Evolutionary conservation across 2,113 vertebrate genomes (phyloP).

Genomic region (Electrona antarctica): DNA sequence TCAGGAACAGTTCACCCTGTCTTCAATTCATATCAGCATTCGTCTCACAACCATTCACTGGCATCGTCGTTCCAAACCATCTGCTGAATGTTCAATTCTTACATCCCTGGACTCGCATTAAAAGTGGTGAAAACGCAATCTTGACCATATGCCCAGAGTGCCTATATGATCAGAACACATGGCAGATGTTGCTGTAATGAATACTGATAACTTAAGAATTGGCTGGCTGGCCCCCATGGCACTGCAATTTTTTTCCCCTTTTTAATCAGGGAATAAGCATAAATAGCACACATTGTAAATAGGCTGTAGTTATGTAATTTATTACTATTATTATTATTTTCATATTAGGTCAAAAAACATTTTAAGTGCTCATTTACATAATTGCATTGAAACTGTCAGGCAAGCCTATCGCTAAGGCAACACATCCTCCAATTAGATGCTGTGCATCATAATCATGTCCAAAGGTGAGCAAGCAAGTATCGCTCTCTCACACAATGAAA

Average conservation of each 20-base stretch:
- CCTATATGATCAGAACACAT: not conserved
- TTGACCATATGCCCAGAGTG: constrained; percentile 10
- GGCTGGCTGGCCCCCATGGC: constrained; percentile 12
- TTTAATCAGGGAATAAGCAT: not conserved
- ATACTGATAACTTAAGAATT: constrained; percentile 24
- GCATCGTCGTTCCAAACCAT: constrained; percentile 61
- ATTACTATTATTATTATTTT: no score
- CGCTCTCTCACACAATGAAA: not conserved
- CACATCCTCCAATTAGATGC: constrained; percentile 10
- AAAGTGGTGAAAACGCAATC: constrained; percentile 20
- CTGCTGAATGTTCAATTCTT: constrained; percentile 59
- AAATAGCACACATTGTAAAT: not conserved
- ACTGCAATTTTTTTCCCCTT: not conserved
- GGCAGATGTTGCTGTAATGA: constrained; percentile 27
- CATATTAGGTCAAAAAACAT: not conserved
- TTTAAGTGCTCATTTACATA: not conserved
- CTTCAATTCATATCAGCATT: constrained; percentile 45
- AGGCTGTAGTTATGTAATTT: not conserved
- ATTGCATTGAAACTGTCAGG: not conserved
- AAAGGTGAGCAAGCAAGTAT: constrained; percentile 1
- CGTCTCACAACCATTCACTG: constrained; percentile 35
- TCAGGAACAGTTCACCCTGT: constrained; percentile 36
- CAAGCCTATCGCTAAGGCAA: constrained; percentile 44
- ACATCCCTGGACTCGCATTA: constrained; percentile 34
- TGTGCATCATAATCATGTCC: constrained; percentile 21